A percentile compares a stretch with the other conserved stretches of the same genome.
Conservation (phyloP, 2,797 vertebrate species). For the Chaenodraco wilsoni region DNA sequence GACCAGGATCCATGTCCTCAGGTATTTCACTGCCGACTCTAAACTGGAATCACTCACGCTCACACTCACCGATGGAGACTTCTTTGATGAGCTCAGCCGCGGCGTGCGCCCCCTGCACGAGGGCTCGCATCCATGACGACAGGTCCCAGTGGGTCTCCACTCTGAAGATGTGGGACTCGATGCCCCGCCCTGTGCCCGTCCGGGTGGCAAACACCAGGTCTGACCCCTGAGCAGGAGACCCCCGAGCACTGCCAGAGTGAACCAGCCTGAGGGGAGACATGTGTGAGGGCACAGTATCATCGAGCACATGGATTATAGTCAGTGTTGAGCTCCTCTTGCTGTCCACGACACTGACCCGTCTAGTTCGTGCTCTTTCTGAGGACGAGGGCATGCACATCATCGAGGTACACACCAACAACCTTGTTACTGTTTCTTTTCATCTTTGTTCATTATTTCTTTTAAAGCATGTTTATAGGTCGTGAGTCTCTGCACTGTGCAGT, state of each 20-base stretch:
- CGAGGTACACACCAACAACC: no score
- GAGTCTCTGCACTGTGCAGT: no score
- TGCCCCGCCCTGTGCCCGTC: slow-evolving; percentile 92
- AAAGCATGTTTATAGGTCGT: no score
- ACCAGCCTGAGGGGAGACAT: slow-evolving; percentile 85
- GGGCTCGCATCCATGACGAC: slow-evolving; percentile 91
- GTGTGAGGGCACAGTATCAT: neutral
- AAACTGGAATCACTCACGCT: neutral
- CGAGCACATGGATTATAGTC: neutral
- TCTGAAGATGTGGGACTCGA: slow-evolving; percentile 93
- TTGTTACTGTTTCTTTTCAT: no score
- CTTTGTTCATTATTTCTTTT: no score
- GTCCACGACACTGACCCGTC: neutral
- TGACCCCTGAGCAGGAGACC: slow-evolving; percentile 88
- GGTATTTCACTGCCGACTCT: neutral
- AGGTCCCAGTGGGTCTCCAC: slow-evolving; percentile 97
- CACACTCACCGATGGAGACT: slow-evolving; percentile 90
- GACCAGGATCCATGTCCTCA: neutral
- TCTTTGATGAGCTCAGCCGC: slow-evolving; percentile 94
- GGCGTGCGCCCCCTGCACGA: slow-evolving; percentile 93
- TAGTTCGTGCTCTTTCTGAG: no score
- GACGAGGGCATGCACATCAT: no score
- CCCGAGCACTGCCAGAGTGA: slow-evolving; percentile 89
- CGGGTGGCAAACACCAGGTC: slow-evolving; percentile 94
- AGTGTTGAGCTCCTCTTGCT: neutral